phyloP scores from a whole-genome alignment of 2,797 vertebrate species.

The Apogon talboti region DNA sequence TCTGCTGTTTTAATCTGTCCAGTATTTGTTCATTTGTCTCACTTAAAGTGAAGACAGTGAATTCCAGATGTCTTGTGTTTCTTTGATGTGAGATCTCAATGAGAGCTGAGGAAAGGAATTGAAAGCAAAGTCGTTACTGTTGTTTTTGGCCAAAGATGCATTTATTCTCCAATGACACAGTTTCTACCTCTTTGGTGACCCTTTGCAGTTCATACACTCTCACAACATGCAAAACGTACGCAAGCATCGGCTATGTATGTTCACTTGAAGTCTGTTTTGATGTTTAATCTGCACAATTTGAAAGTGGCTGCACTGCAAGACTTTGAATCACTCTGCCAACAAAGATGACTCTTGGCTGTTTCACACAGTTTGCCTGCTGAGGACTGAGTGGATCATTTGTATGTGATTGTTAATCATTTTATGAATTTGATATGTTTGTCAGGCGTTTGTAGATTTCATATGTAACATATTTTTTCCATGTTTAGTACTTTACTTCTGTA shows the following conservation, averaged over 20 bases:
- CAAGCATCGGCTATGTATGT: conserved; percentile 21
- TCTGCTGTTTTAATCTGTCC: conserved; percentile 16
- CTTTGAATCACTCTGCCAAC: conserved; percentile 43
- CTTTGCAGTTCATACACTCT: conserved; percentile 48
- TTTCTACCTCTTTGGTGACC: conserved; percentile 73
- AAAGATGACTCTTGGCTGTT: conserved; percentile 50
- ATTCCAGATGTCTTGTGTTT: conserved; percentile 5
- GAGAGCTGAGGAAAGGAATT: conserved; percentile 3
- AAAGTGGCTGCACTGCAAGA: conserved; percentile 28
- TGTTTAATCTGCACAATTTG: conserved; percentile 25
- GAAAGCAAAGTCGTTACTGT: conserved; percentile 39
- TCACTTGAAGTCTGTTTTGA: conserved; percentile 38
- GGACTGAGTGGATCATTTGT: conserved; percentile 45
- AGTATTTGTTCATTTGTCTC: conserved; percentile 14
- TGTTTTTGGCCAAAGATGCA: conserved; percentile 62
- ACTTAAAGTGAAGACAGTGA: conserved; percentile 14
- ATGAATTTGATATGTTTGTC: conserved; percentile 55
- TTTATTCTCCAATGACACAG: conserved; percentile 46
- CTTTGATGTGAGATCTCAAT: conserved; percentile 15
- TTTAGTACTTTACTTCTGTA: conserved; percentile 35
- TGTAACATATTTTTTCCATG: conserved; percentile 34
- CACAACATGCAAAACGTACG: conserved; percentile 27
- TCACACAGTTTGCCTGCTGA: conserved; percentile 56
- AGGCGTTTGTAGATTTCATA: conserved; percentile 49
- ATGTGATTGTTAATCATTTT: conserved; percentile 40